Conservation (phyloP, 2,888 invertebrate genomes). For the Cancer borealis region DNA sequence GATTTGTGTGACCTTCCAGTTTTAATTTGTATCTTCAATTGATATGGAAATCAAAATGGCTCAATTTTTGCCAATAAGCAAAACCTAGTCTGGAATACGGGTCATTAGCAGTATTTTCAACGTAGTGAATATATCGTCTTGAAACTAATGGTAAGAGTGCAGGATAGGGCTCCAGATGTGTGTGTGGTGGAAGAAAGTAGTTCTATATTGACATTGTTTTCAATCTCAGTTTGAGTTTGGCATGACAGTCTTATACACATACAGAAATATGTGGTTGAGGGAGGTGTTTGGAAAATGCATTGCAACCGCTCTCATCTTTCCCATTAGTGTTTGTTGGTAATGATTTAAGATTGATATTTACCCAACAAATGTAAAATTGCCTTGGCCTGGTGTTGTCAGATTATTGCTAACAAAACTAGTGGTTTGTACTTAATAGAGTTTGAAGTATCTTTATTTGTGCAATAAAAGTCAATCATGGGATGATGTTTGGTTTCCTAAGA, state of each 20-base stretch:
- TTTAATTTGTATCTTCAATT: background rate
- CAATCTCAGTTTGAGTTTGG: too few relatives aligned
- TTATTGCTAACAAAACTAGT: background rate
- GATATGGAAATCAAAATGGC: background rate
- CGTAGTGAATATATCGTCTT: background rate
- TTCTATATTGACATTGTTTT: too few relatives aligned
- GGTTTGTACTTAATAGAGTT: background rate
- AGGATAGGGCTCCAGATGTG: background rate
- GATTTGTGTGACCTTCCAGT: background rate
- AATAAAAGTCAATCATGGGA: background rate
- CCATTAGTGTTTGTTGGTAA: background rate
- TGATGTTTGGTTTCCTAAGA: conserved; percentile 14
- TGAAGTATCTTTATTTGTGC: conserved; percentile 18
- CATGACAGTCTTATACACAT: too few relatives aligned
- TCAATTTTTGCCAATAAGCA: background rate
- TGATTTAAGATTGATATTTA: background rate
- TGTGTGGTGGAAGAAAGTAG: background rate
- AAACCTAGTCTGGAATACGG: background rate
- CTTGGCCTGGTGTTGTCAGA: background rate
- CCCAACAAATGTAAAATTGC: background rate
- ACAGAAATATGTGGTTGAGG: too few relatives aligned
- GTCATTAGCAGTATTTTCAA: background rate
- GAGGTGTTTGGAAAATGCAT: background rate
- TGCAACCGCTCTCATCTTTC: background rate
- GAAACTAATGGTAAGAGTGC: background rate